Evolutionary conservation across 2,888 invertebrate species (phyloP).

Genomic region (Dicycla oo): DNA sequence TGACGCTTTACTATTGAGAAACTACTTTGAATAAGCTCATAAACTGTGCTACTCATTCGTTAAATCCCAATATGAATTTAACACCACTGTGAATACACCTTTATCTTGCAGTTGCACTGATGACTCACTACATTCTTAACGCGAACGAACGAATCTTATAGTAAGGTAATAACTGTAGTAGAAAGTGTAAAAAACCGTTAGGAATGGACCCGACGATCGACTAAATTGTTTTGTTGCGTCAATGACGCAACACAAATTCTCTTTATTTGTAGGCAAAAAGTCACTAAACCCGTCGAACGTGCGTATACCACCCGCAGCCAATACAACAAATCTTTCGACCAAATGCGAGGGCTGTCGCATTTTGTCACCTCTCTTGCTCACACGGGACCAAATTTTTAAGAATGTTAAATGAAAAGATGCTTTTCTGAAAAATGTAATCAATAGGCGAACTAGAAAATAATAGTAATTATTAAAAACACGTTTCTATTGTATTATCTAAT

Average conservation of each 20-base stretch:
- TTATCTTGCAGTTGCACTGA: too few relatives aligned
- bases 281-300: conserved; percentile 20
- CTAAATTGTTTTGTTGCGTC: conserved; percentile 15
- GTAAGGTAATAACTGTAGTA: conserved; percentile 56
- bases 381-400: too few relatives aligned
- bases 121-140: too few relatives aligned
- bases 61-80: conserved; percentile 46
- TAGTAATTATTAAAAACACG: too few relatives aligned
- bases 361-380: too few relatives aligned
- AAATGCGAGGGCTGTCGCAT: too few relatives aligned
- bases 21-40: conserved; percentile 45
- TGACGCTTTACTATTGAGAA: conserved; percentile 42
- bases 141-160: too few relatives aligned
- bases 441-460: too few relatives aligned
- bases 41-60: conserved; percentile 50
- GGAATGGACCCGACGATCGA: neutral
- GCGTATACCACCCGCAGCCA: neutral
- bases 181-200: conserved; percentile 50
- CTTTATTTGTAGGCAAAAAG: conserved; percentile 29
- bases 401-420: too few relatives aligned
- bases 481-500: too few relatives aligned
- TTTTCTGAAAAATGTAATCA: too few relatives aligned
- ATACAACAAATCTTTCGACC: conserved; percentile 13
- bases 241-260: conserved; percentile 8
- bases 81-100: too few relatives aligned